A percentile compares a stretch with the other conserved stretches of the same genome.
Evolutionary conservation across 2,113 vertebrate species (phyloP).

Genomic region (Argyrosomus japonicus): DNA sequence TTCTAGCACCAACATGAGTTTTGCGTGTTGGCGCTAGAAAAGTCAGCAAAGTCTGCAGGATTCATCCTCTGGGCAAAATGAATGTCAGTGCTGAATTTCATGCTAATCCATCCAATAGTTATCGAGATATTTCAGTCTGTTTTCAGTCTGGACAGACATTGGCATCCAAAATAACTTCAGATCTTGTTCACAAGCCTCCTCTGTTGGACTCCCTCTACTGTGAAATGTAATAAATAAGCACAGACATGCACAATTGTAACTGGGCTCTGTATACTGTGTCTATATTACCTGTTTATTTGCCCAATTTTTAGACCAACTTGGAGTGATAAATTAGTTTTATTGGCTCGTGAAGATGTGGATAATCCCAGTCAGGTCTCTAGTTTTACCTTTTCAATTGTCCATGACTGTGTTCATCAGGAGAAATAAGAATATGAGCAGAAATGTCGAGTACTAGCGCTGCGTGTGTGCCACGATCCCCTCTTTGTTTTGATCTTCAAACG

Average conservation of each 20-base stretch:
- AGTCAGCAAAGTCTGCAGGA: neutral
- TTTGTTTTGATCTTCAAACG: slow-evolving; percentile 41
- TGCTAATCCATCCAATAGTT: neutral
- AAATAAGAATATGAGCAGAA: neutral
- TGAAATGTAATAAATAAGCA: neutral
- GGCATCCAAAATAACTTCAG: neutral
- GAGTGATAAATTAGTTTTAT: neutral
- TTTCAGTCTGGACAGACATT: no score
- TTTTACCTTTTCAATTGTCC: neutral
- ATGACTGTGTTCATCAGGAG: neutral
- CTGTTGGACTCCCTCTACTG: neutral
- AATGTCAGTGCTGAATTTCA: neutral
- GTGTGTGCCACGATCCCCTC: slow-evolving; percentile 43
- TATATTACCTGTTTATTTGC: neutral
- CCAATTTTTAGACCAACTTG: neutral
- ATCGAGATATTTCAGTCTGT: neutral
- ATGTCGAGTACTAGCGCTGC: neutral
- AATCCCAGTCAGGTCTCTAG: neutral
- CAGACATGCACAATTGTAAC: neutral
- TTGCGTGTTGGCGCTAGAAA: neutral
- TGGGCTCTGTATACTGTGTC: neutral
- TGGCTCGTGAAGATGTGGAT: neutral
- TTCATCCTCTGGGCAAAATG: neutral
- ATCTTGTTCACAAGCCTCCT: neutral
- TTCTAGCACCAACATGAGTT: no score